Conservation (phyloP, 2,797 vertebrate species). For the Hybognathus amarus region DNA sequence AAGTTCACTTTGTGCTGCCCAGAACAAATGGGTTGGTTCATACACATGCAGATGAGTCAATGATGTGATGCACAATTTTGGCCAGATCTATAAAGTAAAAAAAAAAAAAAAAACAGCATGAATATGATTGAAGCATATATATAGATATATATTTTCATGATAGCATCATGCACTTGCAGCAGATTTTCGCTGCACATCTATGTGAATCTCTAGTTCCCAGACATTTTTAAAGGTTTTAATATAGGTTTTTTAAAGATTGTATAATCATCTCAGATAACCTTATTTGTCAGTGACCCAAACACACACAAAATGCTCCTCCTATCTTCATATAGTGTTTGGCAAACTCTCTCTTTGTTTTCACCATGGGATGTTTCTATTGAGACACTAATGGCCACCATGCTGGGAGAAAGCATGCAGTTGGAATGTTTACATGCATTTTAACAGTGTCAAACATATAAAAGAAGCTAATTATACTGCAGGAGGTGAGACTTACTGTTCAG, state of each 20-base stretch:
- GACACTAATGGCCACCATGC: neutral
- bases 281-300: conserved; percentile 11
- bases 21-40: conserved; percentile 57
- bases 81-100: neutral
- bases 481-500: neutral
- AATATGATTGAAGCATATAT: neutral
- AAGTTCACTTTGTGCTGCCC: conserved; percentile 48
- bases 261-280: neutral
- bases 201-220: neutral
- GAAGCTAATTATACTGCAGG: neutral
- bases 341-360: conserved; percentile 3
- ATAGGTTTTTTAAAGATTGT: neutral
- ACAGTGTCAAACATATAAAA: conserved; percentile 15
- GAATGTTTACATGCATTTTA: conserved; percentile 11
- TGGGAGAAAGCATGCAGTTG: neutral
- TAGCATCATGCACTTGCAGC: too few relatives aligned
- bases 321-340: neutral
- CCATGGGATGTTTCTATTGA: neutral
- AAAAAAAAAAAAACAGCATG: neutral
- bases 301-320: conserved; percentile 9
- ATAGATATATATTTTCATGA: neutral
- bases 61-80: neutral
- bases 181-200: neutral
- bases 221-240: neutral
- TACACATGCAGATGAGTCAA: neutral